Percentiles rank a stretch among this genome's conserved stretches.
Conservation (phyloP, 2,797 vertebrate species). For the Cyclura pinguis region DNA sequence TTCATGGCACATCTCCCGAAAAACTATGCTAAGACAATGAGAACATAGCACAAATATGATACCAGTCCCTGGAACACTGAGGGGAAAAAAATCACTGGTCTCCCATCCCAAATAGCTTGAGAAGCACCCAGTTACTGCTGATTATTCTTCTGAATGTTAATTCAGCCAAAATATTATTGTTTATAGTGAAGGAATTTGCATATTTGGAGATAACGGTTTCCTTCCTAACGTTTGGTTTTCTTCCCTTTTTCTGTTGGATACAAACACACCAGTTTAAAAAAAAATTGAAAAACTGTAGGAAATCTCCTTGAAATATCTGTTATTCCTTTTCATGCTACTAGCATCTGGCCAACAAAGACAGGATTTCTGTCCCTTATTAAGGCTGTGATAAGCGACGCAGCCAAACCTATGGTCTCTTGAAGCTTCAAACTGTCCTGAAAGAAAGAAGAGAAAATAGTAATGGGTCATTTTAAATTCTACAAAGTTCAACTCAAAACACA, state of each 20-base stretch:
- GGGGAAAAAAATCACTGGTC: too few species aligned
- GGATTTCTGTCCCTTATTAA: slow-evolving; percentile 82
- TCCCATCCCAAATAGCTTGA: too few species aligned
- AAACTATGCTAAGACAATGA: too few species aligned
- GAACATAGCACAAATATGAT: too few species aligned
- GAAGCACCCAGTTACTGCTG: too few species aligned
- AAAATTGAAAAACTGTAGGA: not conserved
- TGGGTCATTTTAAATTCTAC: not conserved
- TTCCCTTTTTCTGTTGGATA: not conserved
- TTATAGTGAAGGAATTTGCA: not conserved
- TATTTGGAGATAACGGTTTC: not conserved
- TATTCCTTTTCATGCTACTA: slow-evolving; percentile 74
- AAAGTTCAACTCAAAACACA: not conserved
- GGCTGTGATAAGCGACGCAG: slow-evolving; percentile 73
- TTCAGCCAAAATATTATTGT: not conserved
- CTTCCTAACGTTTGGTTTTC: not conserved
- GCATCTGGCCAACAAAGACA: slow-evolving; percentile 77
- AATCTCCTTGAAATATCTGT: not conserved
- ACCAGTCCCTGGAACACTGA: too few species aligned
- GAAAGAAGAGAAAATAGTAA: not conserved
- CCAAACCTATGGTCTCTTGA: slow-evolving; percentile 75
- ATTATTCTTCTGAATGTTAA: not conserved
- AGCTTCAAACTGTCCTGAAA: slow-evolving; percentile 74
- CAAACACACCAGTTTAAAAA: too few species aligned
- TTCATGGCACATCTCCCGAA: too few species aligned